Percentiles rank a stretch among this genome's conserved stretches.
phyloP scores from a whole-genome alignment of 23 tunicate genomes.

The Halocynthia aurantium region DNA sequence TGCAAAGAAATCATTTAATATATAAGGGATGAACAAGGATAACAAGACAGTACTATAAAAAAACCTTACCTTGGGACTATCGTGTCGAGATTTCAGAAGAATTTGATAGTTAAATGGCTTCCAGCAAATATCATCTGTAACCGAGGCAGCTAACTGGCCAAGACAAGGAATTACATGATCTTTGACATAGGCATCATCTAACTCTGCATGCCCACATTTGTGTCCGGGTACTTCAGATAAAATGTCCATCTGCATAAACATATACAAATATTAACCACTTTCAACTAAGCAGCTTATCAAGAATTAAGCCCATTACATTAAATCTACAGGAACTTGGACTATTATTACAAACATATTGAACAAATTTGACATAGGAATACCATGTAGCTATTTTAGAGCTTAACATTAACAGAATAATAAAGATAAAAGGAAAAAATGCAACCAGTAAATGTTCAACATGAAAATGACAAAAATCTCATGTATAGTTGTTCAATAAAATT shows the following conservation, averaged over 20 bases:
- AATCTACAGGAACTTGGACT: too few species aligned
- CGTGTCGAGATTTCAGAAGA: conserved; percentile 60
- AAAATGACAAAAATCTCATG: too few species aligned
- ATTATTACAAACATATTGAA: too few species aligned
- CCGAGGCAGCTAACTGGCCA: conserved; percentile 49
- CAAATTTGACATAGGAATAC: too few species aligned
- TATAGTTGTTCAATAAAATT: not conserved
- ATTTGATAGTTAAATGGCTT: conserved; percentile 63
- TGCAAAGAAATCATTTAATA: not conserved
- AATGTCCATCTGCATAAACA: not conserved
- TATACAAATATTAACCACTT: too few species aligned
- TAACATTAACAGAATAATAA: too few species aligned
- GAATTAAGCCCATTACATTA: too few species aligned
- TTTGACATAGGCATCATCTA: conserved; percentile 22
- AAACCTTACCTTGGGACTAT: conserved; percentile 22
- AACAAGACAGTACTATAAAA: not conserved
- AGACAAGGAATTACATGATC: conserved; percentile 52
- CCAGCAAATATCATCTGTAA: conserved; percentile 57
- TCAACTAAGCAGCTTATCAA: too few species aligned
- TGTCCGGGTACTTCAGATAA: not conserved
- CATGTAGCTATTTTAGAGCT: too few species aligned
- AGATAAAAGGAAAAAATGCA: too few species aligned
- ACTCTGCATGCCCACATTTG: not conserved
- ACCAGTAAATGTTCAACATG: too few species aligned
- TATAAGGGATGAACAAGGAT: not conserved